A percentile compares a stretch with the other conserved stretches of the same genome.
These are phyloP conservation scores for Sipha maydis DNA, from an alignment of 2,888 invertebrate genomes.

Conservation along the genomic window DNA sequence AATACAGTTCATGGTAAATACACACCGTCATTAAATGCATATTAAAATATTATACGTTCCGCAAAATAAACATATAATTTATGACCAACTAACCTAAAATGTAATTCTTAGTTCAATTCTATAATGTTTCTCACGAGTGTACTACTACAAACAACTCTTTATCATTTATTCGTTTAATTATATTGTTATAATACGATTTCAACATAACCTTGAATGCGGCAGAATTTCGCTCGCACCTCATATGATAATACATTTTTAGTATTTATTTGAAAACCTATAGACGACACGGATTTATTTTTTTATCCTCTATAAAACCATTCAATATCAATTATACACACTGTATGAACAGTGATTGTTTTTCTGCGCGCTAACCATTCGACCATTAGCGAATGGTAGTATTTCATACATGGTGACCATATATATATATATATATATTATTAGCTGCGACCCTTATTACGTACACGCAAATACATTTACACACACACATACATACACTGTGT, in stretches of 20 bases:
- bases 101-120: no score
- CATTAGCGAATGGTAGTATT: slow-evolving; percentile 38
- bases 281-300: neutral
- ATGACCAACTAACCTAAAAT: no score
- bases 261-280: neutral
- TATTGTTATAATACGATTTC: neutral
- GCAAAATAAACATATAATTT: no score
- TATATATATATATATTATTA: slow-evolving; percentile 16
- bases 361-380: slow-evolving; percentile 16
- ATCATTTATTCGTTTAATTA: neutral
- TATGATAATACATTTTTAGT: no score
- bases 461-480: neutral
- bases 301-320: neutral
- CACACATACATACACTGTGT: neutral
- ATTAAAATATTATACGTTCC: no score
- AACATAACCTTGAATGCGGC: neutral
- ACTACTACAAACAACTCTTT: neutral
- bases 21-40: no score
- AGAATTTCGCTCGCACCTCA: no score
- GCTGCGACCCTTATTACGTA: slow-evolving; percentile 32
- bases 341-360: slow-evolving; percentile 40
- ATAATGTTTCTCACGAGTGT: slow-evolving; percentile 1
- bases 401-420: slow-evolving; percentile 13
- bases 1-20: no score
- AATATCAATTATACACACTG: slow-evolving; percentile 28